phyloP scores from a whole-genome alignment of 1,140 invertebrate species.

The Pollicipes pollicipes region DNA sequence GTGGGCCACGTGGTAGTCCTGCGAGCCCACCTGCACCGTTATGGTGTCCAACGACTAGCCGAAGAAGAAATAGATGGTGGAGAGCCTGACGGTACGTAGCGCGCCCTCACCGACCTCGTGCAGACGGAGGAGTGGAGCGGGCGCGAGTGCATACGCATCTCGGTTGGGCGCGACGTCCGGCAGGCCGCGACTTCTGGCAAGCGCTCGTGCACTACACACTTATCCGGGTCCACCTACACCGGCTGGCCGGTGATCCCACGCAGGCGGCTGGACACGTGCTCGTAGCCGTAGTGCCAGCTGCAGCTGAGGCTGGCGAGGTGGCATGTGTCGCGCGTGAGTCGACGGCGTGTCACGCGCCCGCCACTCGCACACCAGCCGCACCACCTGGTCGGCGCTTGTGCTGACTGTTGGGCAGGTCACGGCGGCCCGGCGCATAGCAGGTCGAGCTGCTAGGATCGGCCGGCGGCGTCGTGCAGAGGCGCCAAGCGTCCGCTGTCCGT shows the following conservation, averaged over 20 bases:
- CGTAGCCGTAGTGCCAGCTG: conserved; percentile 23
- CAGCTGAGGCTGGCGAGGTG: conserved; percentile 17
- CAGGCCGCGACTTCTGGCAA: conserved; percentile 19
- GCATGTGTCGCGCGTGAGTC: conserved; percentile 17
- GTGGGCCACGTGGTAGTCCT: conserved; percentile 16
- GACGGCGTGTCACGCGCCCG: too few relatives aligned
- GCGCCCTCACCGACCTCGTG: neutral
- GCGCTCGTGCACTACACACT: conserved; percentile 18
- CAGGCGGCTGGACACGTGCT: conserved; percentile 20
- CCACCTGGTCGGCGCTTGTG: conserved; percentile 33
- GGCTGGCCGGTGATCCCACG: conserved; percentile 18
- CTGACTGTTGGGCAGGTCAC: conserved; percentile 36
- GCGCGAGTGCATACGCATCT: conserved; percentile 19
- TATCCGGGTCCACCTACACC: conserved; percentile 21
- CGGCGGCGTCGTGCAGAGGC: conserved; percentile 31
- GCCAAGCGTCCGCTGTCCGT: too few relatives aligned
- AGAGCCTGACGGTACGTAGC: neutral
- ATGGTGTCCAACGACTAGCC: neutral
- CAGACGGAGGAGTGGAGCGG: neutral
- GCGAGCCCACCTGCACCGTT: neutral
- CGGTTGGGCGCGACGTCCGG: conserved; percentile 16
- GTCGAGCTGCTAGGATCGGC: conserved; percentile 34
- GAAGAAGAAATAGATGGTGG: neutral
- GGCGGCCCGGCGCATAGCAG: conserved; percentile 36
- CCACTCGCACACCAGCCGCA: conserved; percentile 34